phyloP scores from a whole-genome alignment of 2,113 vertebrate species.

The Asarcornis scutulata region DNA sequence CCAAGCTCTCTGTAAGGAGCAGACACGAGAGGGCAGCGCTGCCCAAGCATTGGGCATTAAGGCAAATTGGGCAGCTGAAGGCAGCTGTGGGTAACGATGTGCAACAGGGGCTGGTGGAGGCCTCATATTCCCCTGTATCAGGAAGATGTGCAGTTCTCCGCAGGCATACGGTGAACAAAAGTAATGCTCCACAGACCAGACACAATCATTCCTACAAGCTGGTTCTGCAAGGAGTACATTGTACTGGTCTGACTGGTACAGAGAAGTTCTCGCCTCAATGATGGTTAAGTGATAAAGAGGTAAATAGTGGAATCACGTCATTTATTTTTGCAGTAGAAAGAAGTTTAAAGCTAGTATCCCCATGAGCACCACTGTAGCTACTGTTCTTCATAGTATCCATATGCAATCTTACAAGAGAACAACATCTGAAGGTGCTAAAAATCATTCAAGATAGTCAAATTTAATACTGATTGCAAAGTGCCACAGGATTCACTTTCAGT shows the following conservation, averaged over 20 bases:
- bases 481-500: neutral
- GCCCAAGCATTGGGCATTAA: neutral
- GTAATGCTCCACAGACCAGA: neutral
- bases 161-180: fast-evolving
- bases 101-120: no score
- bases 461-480: neutral
- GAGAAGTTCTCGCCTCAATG: neutral
- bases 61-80: fast-evolving
- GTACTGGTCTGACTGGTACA: no score
- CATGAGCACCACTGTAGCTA: fast-evolving
- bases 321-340: neutral
- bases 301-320: neutral
- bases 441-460: neutral
- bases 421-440: neutral
- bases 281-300: neutral
- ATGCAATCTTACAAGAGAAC: neutral
- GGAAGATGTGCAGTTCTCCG: neutral
- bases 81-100: fast-evolving
- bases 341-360: neutral
- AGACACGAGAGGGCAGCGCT: neutral
- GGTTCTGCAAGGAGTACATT: fast-evolving
- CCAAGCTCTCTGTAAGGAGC: neutral
- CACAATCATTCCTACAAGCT: neutral
- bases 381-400: neutral
- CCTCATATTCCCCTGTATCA: neutral